phyloP scores from a whole-genome alignment of 2,888 invertebrate species.

The Amblyjoppa proteus region DNA sequence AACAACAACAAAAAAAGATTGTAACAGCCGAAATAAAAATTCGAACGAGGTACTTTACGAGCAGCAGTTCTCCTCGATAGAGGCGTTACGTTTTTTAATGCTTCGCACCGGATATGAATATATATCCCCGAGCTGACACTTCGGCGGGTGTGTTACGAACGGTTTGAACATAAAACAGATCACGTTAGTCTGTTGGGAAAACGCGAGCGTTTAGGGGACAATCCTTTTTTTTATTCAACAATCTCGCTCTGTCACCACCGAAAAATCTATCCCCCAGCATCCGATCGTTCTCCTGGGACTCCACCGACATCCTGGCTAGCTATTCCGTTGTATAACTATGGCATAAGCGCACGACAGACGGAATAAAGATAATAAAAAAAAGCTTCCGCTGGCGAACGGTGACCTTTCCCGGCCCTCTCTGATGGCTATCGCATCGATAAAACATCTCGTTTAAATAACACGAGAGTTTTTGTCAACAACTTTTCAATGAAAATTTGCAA shows the following conservation, averaged over 20 bases:
- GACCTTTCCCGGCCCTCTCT: background rate
- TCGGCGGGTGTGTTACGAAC: constrained; percentile 6
- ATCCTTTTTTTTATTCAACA: constrained; percentile 50
- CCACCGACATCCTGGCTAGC: background rate
- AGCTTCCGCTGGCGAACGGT: background rate
- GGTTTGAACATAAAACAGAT: constrained; percentile 23
- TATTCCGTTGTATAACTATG: constrained; percentile 22
- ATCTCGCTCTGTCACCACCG: constrained; percentile 41
- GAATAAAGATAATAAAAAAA: constrained; percentile 27
- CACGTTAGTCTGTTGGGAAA: constrained; percentile 21
- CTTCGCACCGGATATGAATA: constrained; percentile 10
- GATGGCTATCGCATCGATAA: constrained; percentile 22
- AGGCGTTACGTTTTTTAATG: constrained; percentile 7
- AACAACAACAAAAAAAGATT: background rate
- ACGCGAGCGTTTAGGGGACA: constrained; percentile 28
- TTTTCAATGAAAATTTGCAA: background rate
- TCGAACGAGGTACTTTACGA: background rate
- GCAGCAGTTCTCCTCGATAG: constrained; percentile 6
- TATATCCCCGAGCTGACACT: background rate
- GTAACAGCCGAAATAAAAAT: background rate
- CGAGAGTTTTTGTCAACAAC: background rate
- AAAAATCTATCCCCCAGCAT: constrained; percentile 20
- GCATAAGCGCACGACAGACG: background rate
- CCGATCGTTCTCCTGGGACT: constrained; percentile 23
- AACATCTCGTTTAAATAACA: constrained; percentile 10